Evolutionary conservation across 2,113 vertebrate species (phyloP), one percentile per base, ranked within the genome.

Genomic region (Eclectus roratus): DNA sequence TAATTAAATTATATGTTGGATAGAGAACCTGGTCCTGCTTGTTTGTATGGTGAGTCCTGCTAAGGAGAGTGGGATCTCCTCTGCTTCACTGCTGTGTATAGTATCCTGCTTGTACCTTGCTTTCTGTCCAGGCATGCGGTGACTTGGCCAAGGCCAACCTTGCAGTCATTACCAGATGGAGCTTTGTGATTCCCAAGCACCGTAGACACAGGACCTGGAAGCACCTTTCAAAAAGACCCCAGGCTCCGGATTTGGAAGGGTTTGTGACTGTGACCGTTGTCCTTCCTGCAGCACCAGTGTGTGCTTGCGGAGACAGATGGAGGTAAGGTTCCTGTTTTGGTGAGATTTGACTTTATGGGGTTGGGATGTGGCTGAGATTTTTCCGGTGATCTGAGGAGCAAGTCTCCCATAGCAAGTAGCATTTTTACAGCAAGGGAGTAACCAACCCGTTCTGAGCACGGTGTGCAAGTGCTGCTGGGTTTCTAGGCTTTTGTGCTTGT

Each of bases 1-100:
- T 10, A 6, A 18, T 6, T 35, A 0, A 24, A 39, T 23, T 16
- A 2, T 10, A 4, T 1, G 24, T 24, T 28, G 43, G 61, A 12
- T 39, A 49, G 33, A 73, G 39, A 78, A 3, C 23, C 39, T 20
- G 49, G 5, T 43, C 20, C 23, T 79, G 37, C 37, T 28, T 41
- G 8, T 56, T 61, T 4, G 7, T 12, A 2, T 13, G 44, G 46
- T 15, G 44, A 73, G 37, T 61, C n/a, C 43, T 70, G 19, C 3
- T 27, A 44, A 74, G 72, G 50, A 15, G 52, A 17, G 4, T 2
- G 71, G 39, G 60, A 8, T 4, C 19, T 31, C 18, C 39, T 14
- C 39, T 69, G 49, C 63, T 47, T 50, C 60, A 9, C 35, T 19
- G 17, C 50, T 21, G 2, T 29, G 60, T 68, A 17, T 12, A 49